Percentiles rank a stretch among this genome's conserved stretches.
These are phyloP conservation scores for Patagioenas fasciata DNA, from an alignment of 2,113 vertebrate species.

Conservation along the genomic window DNA sequence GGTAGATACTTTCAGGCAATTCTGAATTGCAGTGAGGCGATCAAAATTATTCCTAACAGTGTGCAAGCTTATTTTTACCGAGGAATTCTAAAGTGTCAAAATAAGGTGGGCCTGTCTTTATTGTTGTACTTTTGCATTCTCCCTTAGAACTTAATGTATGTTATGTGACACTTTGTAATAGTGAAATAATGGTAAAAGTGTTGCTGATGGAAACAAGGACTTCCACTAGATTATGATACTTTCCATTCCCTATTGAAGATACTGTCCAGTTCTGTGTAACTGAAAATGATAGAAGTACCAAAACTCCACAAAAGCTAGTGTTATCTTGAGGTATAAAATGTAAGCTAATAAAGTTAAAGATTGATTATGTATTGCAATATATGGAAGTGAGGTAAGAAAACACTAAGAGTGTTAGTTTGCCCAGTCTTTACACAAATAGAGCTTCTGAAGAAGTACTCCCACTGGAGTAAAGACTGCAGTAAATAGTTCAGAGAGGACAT, in stretches of 20 bases:
- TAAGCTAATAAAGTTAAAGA: not conserved
- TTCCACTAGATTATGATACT: not conserved
- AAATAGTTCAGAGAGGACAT: not conserved
- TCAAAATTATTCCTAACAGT: slow-evolving; percentile 75
- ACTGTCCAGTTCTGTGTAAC: not conserved
- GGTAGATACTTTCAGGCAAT: slow-evolving; percentile 81
- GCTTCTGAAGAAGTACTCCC: not conserved
- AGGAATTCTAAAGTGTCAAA: slow-evolving; percentile 80
- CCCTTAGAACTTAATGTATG: not conserved
- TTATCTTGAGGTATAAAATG: not conserved
- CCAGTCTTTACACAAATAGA: not conserved
- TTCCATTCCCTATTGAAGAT: not conserved
- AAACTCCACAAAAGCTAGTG: not conserved
- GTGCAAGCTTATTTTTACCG: slow-evolving; percentile 74
- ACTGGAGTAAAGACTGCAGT: not conserved
- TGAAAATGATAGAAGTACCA: not conserved
- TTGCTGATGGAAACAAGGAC: not conserved
- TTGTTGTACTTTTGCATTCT: not conserved
- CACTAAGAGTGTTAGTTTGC: not conserved
- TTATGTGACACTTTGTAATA: not conserved
- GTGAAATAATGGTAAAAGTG: not conserved
- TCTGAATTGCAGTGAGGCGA: slow-evolving; percentile 80
- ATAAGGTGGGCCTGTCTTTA: slow-evolving; percentile 62
- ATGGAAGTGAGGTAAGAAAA: not conserved
- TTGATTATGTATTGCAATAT: not conserved